A percentile compares a stretch with the other conserved stretches of the same genome.
These are phyloP conservation scores for Crioceris asparagi DNA, from an alignment of 2,888 invertebrate species.

Conservation along the genomic window DNA sequence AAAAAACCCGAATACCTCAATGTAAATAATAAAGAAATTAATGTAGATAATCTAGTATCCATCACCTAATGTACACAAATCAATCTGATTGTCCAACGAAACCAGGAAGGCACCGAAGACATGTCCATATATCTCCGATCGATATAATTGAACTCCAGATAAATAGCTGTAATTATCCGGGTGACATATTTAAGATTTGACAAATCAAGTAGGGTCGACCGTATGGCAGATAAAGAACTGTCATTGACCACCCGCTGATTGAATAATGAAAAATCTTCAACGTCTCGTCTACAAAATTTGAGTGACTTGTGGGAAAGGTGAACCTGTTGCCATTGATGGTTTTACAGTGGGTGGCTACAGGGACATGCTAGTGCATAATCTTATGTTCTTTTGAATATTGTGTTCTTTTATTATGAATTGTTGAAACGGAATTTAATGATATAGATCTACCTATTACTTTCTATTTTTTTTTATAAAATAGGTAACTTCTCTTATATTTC, in stretches of 20 bases:
- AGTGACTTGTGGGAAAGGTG: constrained; percentile 19
- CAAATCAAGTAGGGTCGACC: constrained; percentile 22
- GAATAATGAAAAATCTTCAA: constrained; percentile 25
- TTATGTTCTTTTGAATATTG: too few relatives aligned
- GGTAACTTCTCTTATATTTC: too few relatives aligned
- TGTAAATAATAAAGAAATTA: too few relatives aligned
- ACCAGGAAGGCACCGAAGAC: too few relatives aligned
- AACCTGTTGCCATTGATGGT: constrained; percentile 10
- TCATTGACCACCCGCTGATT: constrained; percentile 28
- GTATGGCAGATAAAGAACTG: constrained; percentile 25
- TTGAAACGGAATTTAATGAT: too few relatives aligned
- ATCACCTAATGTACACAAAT: background rate
- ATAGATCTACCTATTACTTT: too few relatives aligned
- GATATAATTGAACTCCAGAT: constrained; percentile 20
- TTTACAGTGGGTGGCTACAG: constrained; percentile 1
- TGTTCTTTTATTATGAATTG: too few relatives aligned
- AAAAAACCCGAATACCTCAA: too few relatives aligned
- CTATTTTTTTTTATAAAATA: too few relatives aligned
- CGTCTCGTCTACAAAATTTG: constrained; percentile 17
- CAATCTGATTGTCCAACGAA: background rate
- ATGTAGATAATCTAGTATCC: background rate
- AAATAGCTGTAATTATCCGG: constrained; percentile 23
- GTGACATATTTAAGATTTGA: constrained; percentile 26
- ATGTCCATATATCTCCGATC: constrained; percentile 14
- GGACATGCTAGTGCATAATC: too few relatives aligned